These are phyloP conservation scores for Cheilosia soror DNA, from an alignment of 2,888 invertebrate genomes.

Conservation along the genomic window DNA sequence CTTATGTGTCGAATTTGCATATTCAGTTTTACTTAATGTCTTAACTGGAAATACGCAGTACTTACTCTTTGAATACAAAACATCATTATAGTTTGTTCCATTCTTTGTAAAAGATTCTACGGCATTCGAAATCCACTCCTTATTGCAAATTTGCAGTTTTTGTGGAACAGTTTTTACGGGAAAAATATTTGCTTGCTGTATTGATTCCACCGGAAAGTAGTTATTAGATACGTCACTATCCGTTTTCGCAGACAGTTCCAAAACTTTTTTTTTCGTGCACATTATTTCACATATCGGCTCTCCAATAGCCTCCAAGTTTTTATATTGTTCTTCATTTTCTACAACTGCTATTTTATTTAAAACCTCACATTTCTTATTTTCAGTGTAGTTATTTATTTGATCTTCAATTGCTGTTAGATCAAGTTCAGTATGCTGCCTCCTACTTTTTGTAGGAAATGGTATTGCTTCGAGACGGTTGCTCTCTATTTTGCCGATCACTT, in stretches of 20 bases:
- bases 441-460: conserved; percentile 38
- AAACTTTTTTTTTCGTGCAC: conserved; percentile 78
- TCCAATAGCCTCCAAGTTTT: conserved; percentile 69
- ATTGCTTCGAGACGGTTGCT: conserved; percentile 33
- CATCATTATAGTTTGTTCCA: too few relatives aligned
- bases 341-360: conserved; percentile 63
- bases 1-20: not conserved
- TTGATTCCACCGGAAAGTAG: not conserved
- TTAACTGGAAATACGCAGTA: not conserved
- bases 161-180: not conserved
- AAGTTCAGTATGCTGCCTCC: not conserved
- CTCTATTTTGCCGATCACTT: conserved; percentile 48
- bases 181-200: not conserved
- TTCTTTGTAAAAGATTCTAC: too few relatives aligned
- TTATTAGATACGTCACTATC: not conserved
- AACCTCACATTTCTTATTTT: conserved; percentile 7
- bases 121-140: not conserved
- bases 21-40: not conserved
- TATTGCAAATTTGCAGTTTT: not conserved
- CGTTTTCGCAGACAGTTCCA: conserved; percentile 74
- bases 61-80: too few relatives aligned
- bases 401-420: conserved; percentile 51
- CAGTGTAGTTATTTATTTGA: conserved; percentile 33
- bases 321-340: conserved; percentile 72
- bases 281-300: conserved; percentile 80